Percentiles rank a stretch among this genome's conserved stretches.
Evolutionary conservation across 2,113 vertebrate species (phyloP).

Genomic region (Semnornis frantzii): DNA sequence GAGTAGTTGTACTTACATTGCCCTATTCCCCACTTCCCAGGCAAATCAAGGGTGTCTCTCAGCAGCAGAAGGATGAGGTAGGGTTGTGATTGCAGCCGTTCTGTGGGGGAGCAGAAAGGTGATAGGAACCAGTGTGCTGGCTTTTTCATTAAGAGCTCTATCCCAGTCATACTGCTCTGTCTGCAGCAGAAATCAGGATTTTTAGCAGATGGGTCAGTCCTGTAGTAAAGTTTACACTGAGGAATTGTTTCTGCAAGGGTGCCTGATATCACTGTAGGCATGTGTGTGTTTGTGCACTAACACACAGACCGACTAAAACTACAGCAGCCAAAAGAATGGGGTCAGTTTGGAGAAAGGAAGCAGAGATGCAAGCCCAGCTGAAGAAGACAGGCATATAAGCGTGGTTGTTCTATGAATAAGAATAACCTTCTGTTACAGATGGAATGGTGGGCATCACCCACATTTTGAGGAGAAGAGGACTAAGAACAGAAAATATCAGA

Average conservation of each 20-base stretch:
- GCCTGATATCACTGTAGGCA: no score
- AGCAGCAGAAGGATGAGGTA: slow-evolving; percentile 5
- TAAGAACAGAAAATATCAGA: background rate
- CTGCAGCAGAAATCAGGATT: background rate
- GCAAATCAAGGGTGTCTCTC: slow-evolving; percentile 31
- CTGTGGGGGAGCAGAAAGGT: background rate
- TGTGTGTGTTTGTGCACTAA: no score
- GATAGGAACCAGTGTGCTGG: background rate
- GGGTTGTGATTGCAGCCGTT: background rate
- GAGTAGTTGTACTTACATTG: background rate
- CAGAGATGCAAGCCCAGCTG: background rate
- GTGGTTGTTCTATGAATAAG: background rate
- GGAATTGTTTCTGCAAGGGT: background rate
- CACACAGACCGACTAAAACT: background rate
- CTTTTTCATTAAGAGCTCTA: background rate
- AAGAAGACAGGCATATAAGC: background rate
- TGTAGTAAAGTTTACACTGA: background rate
- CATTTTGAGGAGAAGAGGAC: background rate
- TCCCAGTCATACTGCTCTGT: background rate
- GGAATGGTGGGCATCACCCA: background rate
- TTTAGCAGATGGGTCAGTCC: background rate
- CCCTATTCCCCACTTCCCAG: slow-evolving; percentile 16
- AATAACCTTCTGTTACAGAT: background rate
- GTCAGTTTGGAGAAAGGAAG: background rate
- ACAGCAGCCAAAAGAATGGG: background rate